A percentile compares a stretch with the other conserved stretches of the same genome.
phyloP scores from a whole-genome alignment of 1,140 invertebrate genomes.

The Nylanderia fulva region DNA sequence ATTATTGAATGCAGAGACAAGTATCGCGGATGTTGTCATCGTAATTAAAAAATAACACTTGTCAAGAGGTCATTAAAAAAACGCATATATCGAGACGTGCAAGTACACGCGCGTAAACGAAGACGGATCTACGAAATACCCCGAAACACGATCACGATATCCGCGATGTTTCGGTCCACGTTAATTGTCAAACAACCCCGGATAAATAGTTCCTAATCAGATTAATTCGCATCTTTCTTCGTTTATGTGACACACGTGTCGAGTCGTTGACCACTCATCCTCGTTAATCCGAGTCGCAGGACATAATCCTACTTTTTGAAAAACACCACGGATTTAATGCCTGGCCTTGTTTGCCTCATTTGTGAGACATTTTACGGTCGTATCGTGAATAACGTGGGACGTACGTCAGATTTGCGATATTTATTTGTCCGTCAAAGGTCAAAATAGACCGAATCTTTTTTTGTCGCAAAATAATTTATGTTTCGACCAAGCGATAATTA shows the following conservation, averaged over 20 bases:
- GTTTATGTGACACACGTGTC: constrained; percentile 3
- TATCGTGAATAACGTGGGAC: not conserved
- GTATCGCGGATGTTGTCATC: not conserved
- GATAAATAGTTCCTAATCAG: not conserved
- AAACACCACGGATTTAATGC: constrained; percentile 6
- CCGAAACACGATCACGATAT: not conserved
- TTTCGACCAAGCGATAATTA: not conserved
- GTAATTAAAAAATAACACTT: constrained; percentile 23
- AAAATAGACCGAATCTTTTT: constrained; percentile 16
- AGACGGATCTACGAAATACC: constrained; percentile 5
- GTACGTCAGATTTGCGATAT: constrained; percentile 13
- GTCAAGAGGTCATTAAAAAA: not conserved
- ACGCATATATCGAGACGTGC: not conserved
- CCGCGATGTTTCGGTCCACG: constrained; percentile 6
- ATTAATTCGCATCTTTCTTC: constrained; percentile 26
- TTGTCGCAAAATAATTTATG: constrained; percentile 21
- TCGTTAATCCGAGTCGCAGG: constrained; percentile 24
- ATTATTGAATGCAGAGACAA: not conserved
- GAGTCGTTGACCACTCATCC: constrained; percentile 29
- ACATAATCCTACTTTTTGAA: constrained; percentile 17
- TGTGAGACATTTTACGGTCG: not conserved
- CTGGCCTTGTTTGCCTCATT: not conserved
- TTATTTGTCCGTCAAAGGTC: constrained; percentile 33
- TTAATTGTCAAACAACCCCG: constrained; percentile 33
- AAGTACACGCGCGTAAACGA: not conserved